Percentiles rank a stretch among this genome's conserved stretches.
Conservation (phyloP, 2,797 vertebrate genomes). For the Chelonia mydas region DNA sequence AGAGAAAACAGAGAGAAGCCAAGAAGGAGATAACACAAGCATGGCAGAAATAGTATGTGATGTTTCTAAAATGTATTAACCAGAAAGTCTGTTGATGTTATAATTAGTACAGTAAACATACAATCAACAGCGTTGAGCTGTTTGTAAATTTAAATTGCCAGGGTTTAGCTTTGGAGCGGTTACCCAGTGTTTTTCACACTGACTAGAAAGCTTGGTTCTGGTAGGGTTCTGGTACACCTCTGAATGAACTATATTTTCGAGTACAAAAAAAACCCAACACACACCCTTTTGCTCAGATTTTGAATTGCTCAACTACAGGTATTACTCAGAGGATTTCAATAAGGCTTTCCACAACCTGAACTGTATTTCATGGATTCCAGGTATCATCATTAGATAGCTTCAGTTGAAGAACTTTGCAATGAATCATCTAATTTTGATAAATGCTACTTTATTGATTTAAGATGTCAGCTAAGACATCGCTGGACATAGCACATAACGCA, state of each 20-base stretch:
- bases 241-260: not conserved
- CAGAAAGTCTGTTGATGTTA: rapidly evolving
- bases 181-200: rapidly evolving
- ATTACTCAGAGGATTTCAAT: constrained; percentile 49
- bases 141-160: not conserved
- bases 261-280: not conserved
- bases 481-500: rapidly evolving
- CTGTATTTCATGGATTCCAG: not conserved
- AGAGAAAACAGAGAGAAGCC: not conserved
- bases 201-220: rapidly evolving
- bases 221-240: not conserved
- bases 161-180: not conserved
- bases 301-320: not conserved
- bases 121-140: not conserved
- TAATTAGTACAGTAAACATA: not conserved
- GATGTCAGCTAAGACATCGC: not conserved
- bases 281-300: not conserved
- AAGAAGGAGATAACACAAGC: rapidly evolving
- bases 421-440: not conserved
- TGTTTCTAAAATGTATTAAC: not conserved
- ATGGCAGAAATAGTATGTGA: not conserved
- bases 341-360: not conserved
- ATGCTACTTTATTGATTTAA: not conserved
- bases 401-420: not conserved
- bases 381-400: not conserved